A percentile compares a stretch with the other conserved stretches of the same genome.
phyloP scores from a whole-genome alignment of 2,113 vertebrate genomes.

The Gymnobelideus leadbeateri region DNA sequence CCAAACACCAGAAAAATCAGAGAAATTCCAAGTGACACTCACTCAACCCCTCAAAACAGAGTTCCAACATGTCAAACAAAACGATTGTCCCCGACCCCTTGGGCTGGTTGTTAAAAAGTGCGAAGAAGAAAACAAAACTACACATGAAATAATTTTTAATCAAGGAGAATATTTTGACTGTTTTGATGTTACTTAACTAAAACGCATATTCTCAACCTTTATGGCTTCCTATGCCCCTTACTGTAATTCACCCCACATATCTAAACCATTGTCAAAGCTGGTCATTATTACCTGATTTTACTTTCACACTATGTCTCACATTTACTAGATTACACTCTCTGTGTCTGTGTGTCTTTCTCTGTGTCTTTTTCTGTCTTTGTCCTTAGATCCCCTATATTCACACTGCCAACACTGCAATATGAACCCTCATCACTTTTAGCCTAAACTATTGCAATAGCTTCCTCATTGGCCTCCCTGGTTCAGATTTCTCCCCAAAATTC shows the following conservation, averaged over 20 bases:
- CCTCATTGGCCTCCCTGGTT: not conserved
- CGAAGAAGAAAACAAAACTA: not conserved
- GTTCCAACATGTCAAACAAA: not conserved
- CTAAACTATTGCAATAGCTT: not conserved
- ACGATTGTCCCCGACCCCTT: not conserved
- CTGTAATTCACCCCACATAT: not conserved
- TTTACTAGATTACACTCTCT: not conserved
- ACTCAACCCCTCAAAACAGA: conserved; percentile 1
- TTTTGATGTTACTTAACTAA: not conserved
- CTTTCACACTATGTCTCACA: not conserved
- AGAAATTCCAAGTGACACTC: conserved; percentile 74
- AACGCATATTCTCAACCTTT: not conserved
- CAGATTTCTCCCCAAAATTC: not conserved
- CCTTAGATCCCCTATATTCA: too few relatives aligned
- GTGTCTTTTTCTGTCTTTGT: too few relatives aligned
- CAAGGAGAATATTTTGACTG: not conserved
- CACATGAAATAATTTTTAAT: not conserved
- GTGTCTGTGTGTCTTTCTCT: too few relatives aligned
- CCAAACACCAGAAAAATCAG: conserved; percentile 64
- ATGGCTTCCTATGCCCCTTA: not conserved
- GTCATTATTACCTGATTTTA: not conserved
- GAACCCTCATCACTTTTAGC: not conserved
- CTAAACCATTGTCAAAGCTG: not conserved
- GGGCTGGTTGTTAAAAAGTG: not conserved
- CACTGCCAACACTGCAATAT: not conserved